Conservation (phyloP, 1,140 invertebrate species). For the Atopsyche davidsoni region DNA sequence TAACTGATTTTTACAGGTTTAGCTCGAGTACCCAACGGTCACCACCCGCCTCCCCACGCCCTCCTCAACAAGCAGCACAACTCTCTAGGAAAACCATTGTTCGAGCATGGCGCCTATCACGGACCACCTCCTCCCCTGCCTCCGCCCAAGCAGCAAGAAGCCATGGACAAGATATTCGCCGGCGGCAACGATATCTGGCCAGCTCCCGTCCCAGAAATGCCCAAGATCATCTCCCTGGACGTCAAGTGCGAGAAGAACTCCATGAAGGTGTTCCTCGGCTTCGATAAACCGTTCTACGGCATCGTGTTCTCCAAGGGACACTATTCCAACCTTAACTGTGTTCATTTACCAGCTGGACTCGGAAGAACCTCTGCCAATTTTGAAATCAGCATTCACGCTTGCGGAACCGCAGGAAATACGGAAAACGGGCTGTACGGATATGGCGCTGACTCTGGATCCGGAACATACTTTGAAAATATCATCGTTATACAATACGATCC, state of each 20-base stretch:
- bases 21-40: conserved; percentile 42
- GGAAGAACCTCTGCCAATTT: conserved; percentile 82
- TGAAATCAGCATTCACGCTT: conserved; percentile 84
- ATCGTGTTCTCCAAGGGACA: conserved; percentile 91
- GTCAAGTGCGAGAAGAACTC: conserved; percentile 92
- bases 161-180: conserved; percentile 46
- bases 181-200: conserved; percentile 75
- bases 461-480: conserved; percentile 92
- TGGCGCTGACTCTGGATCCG: conserved; percentile 76
- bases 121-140: conserved; percentile 50
- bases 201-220: conserved; percentile 74
- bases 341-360: conserved; percentile 81
- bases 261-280: conserved; percentile 88
- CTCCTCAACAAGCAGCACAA: conserved; percentile 43
- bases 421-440: conserved; percentile 81
- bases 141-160: conserved; percentile 46
- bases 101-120: conserved; percentile 55
- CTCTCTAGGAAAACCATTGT: conserved; percentile 21
- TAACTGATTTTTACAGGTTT: conserved; percentile 38
- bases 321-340: conserved; percentile 87
- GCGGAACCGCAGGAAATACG: conserved; percentile 85
- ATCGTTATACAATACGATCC: conserved; percentile 92
- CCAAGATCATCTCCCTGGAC: conserved; percentile 84
- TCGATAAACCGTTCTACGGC: conserved; percentile 91
- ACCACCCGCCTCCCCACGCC: conserved; percentile 45